Conservation (phyloP, 2,888 invertebrate species). For the Drosophila buzzatii region DNA sequence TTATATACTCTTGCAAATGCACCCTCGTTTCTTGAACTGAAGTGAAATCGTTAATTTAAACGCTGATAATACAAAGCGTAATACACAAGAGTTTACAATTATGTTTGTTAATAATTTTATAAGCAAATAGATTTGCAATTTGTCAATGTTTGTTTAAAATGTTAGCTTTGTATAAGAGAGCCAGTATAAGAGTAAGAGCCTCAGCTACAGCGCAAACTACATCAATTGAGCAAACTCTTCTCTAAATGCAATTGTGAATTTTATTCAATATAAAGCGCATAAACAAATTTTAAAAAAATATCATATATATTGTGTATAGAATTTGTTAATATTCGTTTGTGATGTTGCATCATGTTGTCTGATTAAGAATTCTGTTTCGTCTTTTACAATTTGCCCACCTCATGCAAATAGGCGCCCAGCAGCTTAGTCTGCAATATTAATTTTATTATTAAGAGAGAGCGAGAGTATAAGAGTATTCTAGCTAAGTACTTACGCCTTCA, state of each 20-base stretch:
- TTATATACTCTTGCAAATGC: conserved; percentile 2
- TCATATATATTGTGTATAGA: conserved; percentile 23
- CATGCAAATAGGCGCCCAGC: conserved; percentile 94
- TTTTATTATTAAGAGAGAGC: too few species aligned
- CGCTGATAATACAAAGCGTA: conserved; percentile 30
- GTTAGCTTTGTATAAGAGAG: not conserved
- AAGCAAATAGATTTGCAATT: conserved; percentile 1
- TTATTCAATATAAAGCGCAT: conserved; percentile 50
- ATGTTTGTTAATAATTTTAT: conserved; percentile 8
- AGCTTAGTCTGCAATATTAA: conserved; percentile 94
- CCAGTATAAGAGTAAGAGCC: not conserved
- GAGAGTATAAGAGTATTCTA: not conserved
- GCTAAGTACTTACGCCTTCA: conserved; percentile 91
- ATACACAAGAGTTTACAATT: conserved; percentile 12
- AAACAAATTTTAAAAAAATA: conserved; percentile 20
- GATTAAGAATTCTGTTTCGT: conserved; percentile 5
- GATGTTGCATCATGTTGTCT: conserved; percentile 44
- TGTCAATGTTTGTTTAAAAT: not conserved
- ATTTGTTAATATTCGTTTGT: conserved; percentile 29
- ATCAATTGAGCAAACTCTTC: not conserved
- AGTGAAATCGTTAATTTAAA: conserved; percentile 41
- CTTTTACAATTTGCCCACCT: conserved; percentile 85
- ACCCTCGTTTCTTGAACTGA: not conserved
- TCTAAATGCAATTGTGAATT: conserved; percentile 33
- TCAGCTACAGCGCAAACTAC: not conserved